Base-by-base conservation (phyloP, 2,888 invertebrate genomes). In the Nineta flava region DNA sequence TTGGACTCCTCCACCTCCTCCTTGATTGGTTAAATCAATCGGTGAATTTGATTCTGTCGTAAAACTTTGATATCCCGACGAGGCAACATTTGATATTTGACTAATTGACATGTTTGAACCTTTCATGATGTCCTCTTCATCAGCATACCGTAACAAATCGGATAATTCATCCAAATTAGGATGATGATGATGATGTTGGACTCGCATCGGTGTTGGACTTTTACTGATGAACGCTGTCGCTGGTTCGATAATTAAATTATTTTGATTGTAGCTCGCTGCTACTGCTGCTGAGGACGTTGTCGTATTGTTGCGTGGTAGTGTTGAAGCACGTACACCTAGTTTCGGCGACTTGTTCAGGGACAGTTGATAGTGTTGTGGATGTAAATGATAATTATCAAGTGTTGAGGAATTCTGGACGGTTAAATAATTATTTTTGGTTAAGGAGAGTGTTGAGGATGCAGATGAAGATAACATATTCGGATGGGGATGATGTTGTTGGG, bases 1-100 rank as follows among this genome's bases (percentile, higher is more conserved):
- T 47, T 17, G 46, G 45, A 46, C 48, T 42, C 50, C 50, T 48
- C 68, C 69, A 5, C 40, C 41, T 48, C 65, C 65, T 26, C 60
- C 58, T 49, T 65, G 65, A 38, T 59, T 65, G 44, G 74, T 72
- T 50, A 77, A 73, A 62, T 88, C 88, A 17, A 87, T 81, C 40
- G 88, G 88, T 63, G 87, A 87, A 58, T 83, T 86, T 56, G 87
- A 87, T 65, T 87, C 87, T 64, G 87, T 87, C 35, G 86, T 86
- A 60, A 88, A 86, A 59, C 88, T 88, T 68, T 90, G 90, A 66
- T 90, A 90, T 6, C 90, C 90, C 1, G 88, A 88, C 58, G 85
- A 85, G 34, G 86, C 87, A 9, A 82, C 81, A 54, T 81, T 82
- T 17, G 81, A 81, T 46, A 83, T 63, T 56, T 87, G 88, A 52